Conservation (phyloP, 2,888 invertebrate species). For the Ametastegia equiseti region DNA sequence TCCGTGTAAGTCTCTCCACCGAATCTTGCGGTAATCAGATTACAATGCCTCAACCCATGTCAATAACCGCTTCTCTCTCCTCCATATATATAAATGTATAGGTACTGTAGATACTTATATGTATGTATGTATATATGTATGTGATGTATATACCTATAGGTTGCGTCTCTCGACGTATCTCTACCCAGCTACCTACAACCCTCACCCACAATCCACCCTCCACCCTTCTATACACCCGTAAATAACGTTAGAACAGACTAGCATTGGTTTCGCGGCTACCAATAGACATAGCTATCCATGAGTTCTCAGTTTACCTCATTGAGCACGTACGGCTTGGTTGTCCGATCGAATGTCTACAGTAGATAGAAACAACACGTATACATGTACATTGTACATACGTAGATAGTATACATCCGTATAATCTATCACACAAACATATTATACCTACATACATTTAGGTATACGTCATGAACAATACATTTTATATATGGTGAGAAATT, state of each 20-base stretch:
- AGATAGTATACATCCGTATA: too few species aligned
- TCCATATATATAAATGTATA: too few species aligned
- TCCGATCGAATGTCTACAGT: conserved; percentile 25
- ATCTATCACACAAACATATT: too few species aligned
- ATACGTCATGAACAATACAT: background rate
- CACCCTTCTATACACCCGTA: background rate
- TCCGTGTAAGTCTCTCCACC: too few species aligned
- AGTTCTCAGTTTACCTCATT: conserved; percentile 36
- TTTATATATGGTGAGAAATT: background rate
- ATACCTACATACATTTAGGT: background rate
- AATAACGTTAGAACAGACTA: conserved; percentile 39
- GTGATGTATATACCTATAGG: too few species aligned
- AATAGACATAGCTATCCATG: conserved; percentile 4
- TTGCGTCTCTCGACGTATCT: conserved; percentile 1
- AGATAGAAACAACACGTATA: background rate
- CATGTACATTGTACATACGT: too few species aligned
- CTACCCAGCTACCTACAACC: too few species aligned
- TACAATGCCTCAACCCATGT: conserved; percentile 19
- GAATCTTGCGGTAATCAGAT: conserved; percentile 33
- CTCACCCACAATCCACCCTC: conserved; percentile 5
- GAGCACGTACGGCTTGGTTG: conserved; percentile 42
- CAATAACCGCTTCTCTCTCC: background rate
- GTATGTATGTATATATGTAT: too few species aligned
- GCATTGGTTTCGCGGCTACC: conserved; percentile 29
- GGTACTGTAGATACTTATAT: too few species aligned